These are phyloP conservation scores for Brachionus rotundiformis DNA, from an alignment of 1,140 invertebrate genomes.

Conservation along the genomic window DNA sequence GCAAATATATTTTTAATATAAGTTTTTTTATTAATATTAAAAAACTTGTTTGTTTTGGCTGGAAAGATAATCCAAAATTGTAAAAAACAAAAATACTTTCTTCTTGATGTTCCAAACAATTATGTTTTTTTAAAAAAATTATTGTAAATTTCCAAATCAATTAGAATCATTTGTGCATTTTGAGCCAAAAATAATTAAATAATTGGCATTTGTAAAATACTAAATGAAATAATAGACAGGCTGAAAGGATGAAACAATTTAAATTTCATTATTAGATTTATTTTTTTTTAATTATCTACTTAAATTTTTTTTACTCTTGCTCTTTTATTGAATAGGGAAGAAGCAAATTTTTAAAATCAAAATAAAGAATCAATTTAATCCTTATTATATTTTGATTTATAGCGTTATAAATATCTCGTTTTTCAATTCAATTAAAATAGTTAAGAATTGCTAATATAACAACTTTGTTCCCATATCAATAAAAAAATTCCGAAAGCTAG, in stretches of 20 bases:
- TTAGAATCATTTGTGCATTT: too few species aligned
- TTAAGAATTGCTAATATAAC: too few species aligned
- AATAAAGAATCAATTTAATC: not conserved
- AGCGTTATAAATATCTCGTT: not conserved
- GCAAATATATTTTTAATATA: not conserved
- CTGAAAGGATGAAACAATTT: not conserved
- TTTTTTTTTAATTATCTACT: not conserved
- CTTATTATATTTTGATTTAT: not conserved
- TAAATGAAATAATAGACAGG: not conserved
- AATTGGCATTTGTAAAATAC: not conserved
- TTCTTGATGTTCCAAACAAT: too few species aligned
- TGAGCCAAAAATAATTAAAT: too few species aligned
- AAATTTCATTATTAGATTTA: not conserved
- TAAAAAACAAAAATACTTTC: not conserved
- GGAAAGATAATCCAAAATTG: not conserved
- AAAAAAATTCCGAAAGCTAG: not conserved
- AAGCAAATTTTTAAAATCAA: not conserved
- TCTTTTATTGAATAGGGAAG: not conserved
- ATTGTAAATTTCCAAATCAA: too few species aligned
- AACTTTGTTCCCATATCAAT: not conserved
- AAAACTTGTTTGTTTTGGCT: not conserved
- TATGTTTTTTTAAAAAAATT: too few species aligned
- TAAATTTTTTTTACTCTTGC: not conserved
- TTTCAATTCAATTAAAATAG: not conserved
- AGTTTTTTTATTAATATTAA: not conserved